Evolutionary conservation across 1,140 invertebrate genomes (phyloP), one percentile per base, ranked within the genome.

Genomic region (Plutomurus gul): DNA sequence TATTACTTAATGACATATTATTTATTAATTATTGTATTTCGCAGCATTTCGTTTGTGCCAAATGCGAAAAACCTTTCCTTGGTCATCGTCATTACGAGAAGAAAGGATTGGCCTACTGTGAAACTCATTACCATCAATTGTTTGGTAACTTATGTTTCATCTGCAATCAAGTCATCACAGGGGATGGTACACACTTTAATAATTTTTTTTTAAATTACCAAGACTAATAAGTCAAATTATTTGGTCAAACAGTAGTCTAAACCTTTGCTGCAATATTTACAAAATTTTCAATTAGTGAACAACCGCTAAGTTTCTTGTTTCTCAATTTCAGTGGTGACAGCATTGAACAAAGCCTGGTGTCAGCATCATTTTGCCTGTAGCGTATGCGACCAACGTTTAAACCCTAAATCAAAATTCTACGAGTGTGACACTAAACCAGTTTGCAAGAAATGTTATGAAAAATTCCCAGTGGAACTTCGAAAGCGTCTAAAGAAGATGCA

Each of bases 271-370:
- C 11, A 20, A 37, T 60, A 40, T 37, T 16, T 13, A 33, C 8
- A n/a, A 37, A 51, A 76, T 37, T 71, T 27, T 39, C 75, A 74
- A 25, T 39, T 65, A 8, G 11, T n/a, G n/a, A 70, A 47, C 3
- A 40, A 76, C 65, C 20, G 78, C 84, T 11, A 77, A 82, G 79
- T 18, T 33, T 16, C 18, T 7, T 36, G 11, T 36, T 27, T 65
- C n/a, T 79, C 76, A 83, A n/a, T 77, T 90, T n/a, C 87, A 98
- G 97, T 98, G 37, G 99, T 99, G 86, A 97, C 95, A 81, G 97
- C 98, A 43, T 88, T 99, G 82, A 98, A 99, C 87, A 99, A 99
- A 88, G 96, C 96, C n/a, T 99, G 97, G 97, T 99, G 98, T 87
- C 94, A 97, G 27, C 93, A 99, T 87, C 98, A 99, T 87, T 99